These are phyloP conservation scores for Sicus ferrugineus DNA, from an alignment of 2,888 invertebrate genomes.

Conservation along the genomic window DNA sequence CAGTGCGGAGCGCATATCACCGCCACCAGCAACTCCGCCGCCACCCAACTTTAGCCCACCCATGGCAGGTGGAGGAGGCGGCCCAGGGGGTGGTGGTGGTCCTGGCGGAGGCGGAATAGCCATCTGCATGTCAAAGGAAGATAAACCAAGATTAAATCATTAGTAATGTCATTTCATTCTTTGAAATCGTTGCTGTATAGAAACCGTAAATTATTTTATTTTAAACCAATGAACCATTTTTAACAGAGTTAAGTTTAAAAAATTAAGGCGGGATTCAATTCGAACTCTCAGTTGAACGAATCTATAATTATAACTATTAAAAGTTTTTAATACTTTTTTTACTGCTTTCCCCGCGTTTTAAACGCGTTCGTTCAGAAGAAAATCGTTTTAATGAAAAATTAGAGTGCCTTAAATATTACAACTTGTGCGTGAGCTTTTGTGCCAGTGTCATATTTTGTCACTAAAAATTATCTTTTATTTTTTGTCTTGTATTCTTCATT, in stretches of 20 bases:
- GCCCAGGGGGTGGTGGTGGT: slow-evolving; percentile 73
- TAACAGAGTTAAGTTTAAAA: no score
- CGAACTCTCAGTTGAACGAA: no score
- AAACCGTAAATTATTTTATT: neutral
- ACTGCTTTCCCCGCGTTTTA: slow-evolving; percentile 42
- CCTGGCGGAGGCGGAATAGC: slow-evolving; percentile 68
- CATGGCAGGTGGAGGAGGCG: slow-evolving; percentile 71
- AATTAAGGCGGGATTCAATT: no score
- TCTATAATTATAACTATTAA: no score
- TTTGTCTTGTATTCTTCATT: neutral
- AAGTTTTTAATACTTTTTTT: slow-evolving; percentile 26
- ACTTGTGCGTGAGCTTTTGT: slow-evolving; percentile 2
- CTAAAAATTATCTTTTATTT: slow-evolving; percentile 24
- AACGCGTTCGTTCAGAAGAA: slow-evolving; percentile 45
- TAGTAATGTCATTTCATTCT: neutral
- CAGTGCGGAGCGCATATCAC: slow-evolving; percentile 74
- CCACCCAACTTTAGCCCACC: slow-evolving; percentile 56
- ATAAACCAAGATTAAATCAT: neutral
- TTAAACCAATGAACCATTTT: no score
- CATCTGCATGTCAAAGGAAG: slow-evolving; percentile 52
- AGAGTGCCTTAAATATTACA: neutral
- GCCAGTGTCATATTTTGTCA: slow-evolving; percentile 13
- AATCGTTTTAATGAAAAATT: slow-evolving; percentile 6
- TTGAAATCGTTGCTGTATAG: neutral
- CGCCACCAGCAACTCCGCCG: slow-evolving; percentile 56